Evolutionary conservation across 1,140 invertebrate genomes (phyloP).

Genomic region (Leguminivora glycinivorella): DNA sequence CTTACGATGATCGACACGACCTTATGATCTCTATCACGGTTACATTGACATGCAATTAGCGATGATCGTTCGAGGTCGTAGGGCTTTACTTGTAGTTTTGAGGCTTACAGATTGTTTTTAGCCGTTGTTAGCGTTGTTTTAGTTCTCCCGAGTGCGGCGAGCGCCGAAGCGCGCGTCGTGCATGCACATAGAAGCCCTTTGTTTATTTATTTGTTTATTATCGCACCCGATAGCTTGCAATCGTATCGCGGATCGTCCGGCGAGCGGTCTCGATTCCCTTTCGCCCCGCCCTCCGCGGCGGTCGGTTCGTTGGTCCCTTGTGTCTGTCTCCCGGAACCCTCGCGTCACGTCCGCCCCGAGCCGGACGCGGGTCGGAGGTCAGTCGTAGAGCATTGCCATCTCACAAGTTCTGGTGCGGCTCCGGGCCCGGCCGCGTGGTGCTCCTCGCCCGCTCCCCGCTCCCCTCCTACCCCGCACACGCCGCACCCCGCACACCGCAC

Average conservation of each 20-base stretch:
- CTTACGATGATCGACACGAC: constrained; percentile 75
- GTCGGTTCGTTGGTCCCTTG: constrained; percentile 55
- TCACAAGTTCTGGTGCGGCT: constrained; percentile 72
- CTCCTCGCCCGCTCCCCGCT: constrained; percentile 32
- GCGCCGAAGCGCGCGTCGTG: constrained; percentile 72
- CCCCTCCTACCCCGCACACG: constrained; percentile 32
- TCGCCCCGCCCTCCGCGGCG: constrained; percentile 57
- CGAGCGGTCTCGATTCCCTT: constrained; percentile 63
- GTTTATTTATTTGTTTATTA: constrained; percentile 73
- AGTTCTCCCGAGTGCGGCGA: constrained; percentile 77
- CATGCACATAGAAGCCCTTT: constrained; percentile 76
- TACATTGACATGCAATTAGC: constrained; percentile 61
- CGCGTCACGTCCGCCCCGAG: constrained; percentile 53
- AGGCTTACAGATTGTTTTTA: constrained; percentile 80
- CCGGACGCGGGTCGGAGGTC: constrained; percentile 66
- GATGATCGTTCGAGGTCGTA: constrained; percentile 77
- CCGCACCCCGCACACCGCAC: constrained; percentile 32
- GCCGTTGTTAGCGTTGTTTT: constrained; percentile 79
- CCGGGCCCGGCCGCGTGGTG: constrained; percentile 41
- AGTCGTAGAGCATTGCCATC: constrained; percentile 76
- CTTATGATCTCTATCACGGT: constrained; percentile 66
- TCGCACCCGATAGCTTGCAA: constrained; percentile 76
- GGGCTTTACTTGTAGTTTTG: constrained; percentile 82
- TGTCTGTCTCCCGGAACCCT: constrained; percentile 56
- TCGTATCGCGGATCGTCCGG: constrained; percentile 72